These are phyloP conservation scores for Drosophila watanabei DNA, from an alignment of 1,140 invertebrate species.

Conservation along the genomic window DNA sequence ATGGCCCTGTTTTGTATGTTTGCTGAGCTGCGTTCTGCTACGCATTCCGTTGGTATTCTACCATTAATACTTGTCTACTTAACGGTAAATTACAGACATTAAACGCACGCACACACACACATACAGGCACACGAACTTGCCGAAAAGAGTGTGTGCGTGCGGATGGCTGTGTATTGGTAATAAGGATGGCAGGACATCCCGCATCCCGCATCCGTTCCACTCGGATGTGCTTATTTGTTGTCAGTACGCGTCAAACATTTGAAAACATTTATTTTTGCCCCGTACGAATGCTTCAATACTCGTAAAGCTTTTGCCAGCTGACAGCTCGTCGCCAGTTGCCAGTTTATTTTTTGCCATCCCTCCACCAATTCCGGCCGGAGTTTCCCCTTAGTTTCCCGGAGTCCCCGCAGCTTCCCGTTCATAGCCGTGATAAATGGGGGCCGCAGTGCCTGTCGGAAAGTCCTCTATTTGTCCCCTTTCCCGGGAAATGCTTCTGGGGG, in stretches of 20 bases:
- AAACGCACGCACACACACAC: conserved; percentile 74
- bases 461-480: conserved; percentile 36
- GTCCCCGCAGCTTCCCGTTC: background rate
- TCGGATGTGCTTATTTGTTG: conserved; percentile 75
- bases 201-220: conserved; percentile 4
- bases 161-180: conserved; percentile 20
- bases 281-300: conserved; percentile 72
- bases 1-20: conserved; percentile 65
- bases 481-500: background rate
- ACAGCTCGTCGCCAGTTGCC: conserved; percentile 52
- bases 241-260: conserved; percentile 83
- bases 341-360: conserved; percentile 54
- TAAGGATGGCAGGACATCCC: conserved; percentile 15
- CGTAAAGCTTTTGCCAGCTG: conserved; percentile 64
- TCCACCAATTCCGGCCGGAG: conserved; percentile 14
- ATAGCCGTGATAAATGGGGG: conserved; percentile 31
- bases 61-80: conserved; percentile 85
- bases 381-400: conserved; percentile 8
- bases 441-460: conserved; percentile 16
- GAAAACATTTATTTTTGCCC: conserved; percentile 83
- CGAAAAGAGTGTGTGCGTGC: conserved; percentile 52
- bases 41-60: conserved; percentile 85
- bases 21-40: conserved; percentile 76
- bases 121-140: conserved; percentile 47
- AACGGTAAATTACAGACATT: conserved; percentile 85